These are phyloP conservation scores for Cotesia chilonis DNA, from an alignment of 1,140 invertebrate genomes.

Conservation along the genomic window DNA sequence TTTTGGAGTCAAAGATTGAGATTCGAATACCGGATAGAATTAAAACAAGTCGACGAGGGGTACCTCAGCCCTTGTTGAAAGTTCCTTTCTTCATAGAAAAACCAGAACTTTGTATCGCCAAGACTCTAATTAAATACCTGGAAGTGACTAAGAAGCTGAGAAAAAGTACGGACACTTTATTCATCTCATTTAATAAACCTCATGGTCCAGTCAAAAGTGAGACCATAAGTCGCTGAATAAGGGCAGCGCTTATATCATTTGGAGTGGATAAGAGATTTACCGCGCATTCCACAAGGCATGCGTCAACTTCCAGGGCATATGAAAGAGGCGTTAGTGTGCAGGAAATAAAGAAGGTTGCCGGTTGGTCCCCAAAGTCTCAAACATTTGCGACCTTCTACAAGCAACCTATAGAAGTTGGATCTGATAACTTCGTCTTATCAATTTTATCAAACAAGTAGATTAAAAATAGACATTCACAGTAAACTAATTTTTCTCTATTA, in stretches of 20 bases:
- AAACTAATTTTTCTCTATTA: not conserved
- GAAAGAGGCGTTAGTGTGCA: conserved; percentile 40
- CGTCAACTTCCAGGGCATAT: conserved; percentile 41
- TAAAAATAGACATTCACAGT: too few species aligned
- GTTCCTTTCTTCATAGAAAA: not conserved
- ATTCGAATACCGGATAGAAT: conserved; percentile 4
- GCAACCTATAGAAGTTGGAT: conserved; percentile 27
- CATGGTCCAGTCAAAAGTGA: conserved; percentile 28
- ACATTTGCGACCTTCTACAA: conserved; percentile 45
- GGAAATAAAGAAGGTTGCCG: conserved; percentile 39
- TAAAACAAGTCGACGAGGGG: not conserved
- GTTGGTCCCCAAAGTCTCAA: conserved; percentile 43
- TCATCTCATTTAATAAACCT: conserved; percentile 34
- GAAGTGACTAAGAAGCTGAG: not conserved
- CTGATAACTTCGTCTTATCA: conserved; percentile 8
- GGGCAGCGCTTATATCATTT: conserved; percentile 24
- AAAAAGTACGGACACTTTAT: not conserved
- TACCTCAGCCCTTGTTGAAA: not conserved
- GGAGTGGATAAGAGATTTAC: conserved; percentile 38
- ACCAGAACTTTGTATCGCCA: not conserved
- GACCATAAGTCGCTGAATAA: conserved; percentile 40
- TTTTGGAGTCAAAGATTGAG: conserved; percentile 4
- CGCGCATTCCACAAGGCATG: conserved; percentile 42
- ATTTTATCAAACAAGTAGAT: not conserved
- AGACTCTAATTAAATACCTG: not conserved